Evolutionary conservation across 2,113 vertebrate species (phyloP), one percentile per base, ranked within the genome.

Genomic region (Morone saxatilis): DNA sequence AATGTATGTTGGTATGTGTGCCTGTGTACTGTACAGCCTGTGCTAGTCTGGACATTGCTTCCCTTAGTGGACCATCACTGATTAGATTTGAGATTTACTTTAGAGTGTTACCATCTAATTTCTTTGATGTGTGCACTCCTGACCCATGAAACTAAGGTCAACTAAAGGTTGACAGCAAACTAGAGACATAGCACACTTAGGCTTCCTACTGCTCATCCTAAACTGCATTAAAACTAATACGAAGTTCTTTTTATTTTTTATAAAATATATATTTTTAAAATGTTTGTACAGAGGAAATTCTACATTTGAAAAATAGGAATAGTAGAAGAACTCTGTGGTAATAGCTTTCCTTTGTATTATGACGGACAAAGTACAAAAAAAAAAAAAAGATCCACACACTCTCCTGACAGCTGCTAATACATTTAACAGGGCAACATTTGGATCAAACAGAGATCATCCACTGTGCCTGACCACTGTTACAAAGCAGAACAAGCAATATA

Each of bases 81-180:
- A 83, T 83, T 74, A 16, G 59, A 68, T 78, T 76, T 77, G 16
- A 71, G 45, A 82, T 80, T 74, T n/a, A 45, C 78, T 80, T 45
- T 19, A 76, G 7, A 25, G 20, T 50, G 41, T 67, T 76, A 14
- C 53, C 4, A 1, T 50, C 38, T 72, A 45, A 78, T 72, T 71
- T 22, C 22, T 77, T 1, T 78, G n/a, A 60, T 67, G 31, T 70
- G 13, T 63, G 13, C 25, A 69, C 65, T 76, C 31, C 31, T 85
- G 73, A 81, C 57, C 25, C 71, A 68, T 45, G 74, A 59, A 68
- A 36, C 16, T 36, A 31, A 54, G 14, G 38, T 53, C 36, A 65
- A 9, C 16, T 51, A 11, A 11, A 25, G 16, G n/a, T 36, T 45
- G n/a, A 40, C 25, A 17, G 63, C 53, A 67, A 38, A 59, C 25